phyloP scores from a whole-genome alignment of 2,888 invertebrate species.

The Oconnorella tubifera region DNA sequence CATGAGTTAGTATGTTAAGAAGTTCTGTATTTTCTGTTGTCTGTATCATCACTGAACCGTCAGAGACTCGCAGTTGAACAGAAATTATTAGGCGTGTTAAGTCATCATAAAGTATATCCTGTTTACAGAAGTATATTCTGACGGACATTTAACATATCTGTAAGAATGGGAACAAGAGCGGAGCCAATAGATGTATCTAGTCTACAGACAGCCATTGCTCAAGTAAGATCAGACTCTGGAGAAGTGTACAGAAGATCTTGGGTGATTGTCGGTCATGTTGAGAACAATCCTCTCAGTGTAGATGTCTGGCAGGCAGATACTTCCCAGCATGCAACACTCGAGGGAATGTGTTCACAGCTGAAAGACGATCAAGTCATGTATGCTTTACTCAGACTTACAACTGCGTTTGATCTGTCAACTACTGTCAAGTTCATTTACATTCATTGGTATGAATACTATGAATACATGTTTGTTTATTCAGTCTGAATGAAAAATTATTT shows the following conservation, averaged over 20 bases:
- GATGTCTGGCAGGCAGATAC: constrained; percentile 37
- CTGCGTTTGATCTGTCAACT: constrained; percentile 50
- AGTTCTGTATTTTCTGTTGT: no score
- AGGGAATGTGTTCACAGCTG: constrained; percentile 24
- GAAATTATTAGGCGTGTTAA: no score
- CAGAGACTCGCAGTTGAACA: no score
- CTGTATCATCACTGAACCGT: no score
- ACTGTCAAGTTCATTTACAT: constrained; percentile 54
- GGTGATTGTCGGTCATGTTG: constrained; percentile 46
- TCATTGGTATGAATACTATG: constrained; percentile 44
- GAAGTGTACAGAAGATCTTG: constrained; percentile 33
- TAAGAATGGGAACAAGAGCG: constrained; percentile 46
- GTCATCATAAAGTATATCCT: no score
- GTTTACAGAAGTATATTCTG: no score
- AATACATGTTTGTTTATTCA: no score
- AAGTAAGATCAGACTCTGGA: constrained; percentile 40
- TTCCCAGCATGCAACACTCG: constrained; percentile 25
- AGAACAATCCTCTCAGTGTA: constrained; percentile 44
- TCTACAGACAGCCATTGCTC: constrained; percentile 41
- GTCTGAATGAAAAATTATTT: no score
- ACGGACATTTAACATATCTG: not conserved
- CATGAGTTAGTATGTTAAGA: no score
- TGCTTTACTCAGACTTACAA: constrained; percentile 46
- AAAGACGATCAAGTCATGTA: constrained; percentile 43
- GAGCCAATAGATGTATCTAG: constrained; percentile 39